These are phyloP conservation scores for Notoglanidium macrostoma DNA, from an alignment of 2,797 vertebrate genomes.

Conservation along the genomic window DNA sequence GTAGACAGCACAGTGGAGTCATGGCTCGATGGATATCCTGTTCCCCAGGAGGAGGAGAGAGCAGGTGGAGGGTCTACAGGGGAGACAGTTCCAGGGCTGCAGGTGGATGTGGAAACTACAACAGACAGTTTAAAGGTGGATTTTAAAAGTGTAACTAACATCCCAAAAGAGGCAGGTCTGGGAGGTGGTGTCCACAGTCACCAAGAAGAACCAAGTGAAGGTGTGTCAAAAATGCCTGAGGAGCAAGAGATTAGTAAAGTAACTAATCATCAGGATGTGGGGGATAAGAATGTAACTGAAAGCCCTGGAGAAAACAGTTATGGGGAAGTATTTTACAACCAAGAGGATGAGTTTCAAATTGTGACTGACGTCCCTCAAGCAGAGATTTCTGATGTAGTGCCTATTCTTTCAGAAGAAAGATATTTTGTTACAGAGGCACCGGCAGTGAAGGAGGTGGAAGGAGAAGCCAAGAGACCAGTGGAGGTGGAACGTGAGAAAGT, in stretches of 20 bases:
- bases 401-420: conserved; percentile 13
- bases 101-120: conserved; percentile 38
- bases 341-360: conserved; percentile 18
- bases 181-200: conserved; percentile 25
- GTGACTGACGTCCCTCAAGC: conserved; percentile 11
- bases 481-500: conserved; percentile 40
- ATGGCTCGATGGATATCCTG: conserved; percentile 90
- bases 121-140: conserved; percentile 45
- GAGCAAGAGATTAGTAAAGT: conserved; percentile 43
- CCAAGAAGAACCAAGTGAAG: conserved; percentile 13
- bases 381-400: conserved; percentile 16
- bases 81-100: conserved; percentile 56
- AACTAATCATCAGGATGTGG: conserved; percentile 57
- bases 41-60: conserved; percentile 70
- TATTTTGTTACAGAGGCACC: conserved; percentile 22
- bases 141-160: conserved; percentile 54
- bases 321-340: conserved; percentile 1
- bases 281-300: conserved; percentile 48
- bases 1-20: conserved; percentile 78
- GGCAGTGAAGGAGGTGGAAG: conserved; percentile 33
- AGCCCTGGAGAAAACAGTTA: conserved; percentile 19
- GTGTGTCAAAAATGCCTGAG: conserved; percentile 18
- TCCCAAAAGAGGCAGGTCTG: conserved; percentile 60
- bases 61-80: conserved; percentile 71
- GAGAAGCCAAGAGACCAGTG: conserved; percentile 52